A percentile compares a stretch with the other conserved stretches of the same genome.
phyloP scores from a whole-genome alignment of 2,113 vertebrate genomes.

The Trachemys scripta region DNA sequence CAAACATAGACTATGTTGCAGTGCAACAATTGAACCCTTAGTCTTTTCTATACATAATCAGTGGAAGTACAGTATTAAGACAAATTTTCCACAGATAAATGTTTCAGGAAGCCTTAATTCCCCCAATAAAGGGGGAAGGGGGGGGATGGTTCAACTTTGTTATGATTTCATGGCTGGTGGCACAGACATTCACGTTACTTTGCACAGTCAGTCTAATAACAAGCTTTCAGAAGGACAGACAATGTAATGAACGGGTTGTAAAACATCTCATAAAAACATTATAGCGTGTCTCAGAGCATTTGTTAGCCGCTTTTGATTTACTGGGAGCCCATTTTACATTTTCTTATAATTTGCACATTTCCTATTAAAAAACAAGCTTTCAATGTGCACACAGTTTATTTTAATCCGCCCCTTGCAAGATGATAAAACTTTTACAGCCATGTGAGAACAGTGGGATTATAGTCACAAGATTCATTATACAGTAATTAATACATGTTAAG shows the following conservation, averaged over 20 bases:
- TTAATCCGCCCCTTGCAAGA: conserved; percentile 61
- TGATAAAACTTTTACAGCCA: conserved; percentile 76
- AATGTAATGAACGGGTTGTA: conserved; percentile 83
- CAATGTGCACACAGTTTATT: conserved; percentile 71
- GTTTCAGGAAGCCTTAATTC: background rate
- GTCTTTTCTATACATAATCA: accelerated
- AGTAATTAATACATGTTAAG: conserved; percentile 82
- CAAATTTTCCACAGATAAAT: background rate
- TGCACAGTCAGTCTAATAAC: conserved; percentile 78
- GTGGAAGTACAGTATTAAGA: accelerated
- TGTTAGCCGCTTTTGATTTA: conserved; percentile 79
- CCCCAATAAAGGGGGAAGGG: background rate
- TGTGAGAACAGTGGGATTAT: conserved; percentile 59
- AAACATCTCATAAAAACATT: conserved; percentile 83
- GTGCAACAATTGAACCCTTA: accelerated
- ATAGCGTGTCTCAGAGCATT: conserved; percentile 74
- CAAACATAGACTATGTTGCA: accelerated
- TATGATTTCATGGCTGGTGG: conserved; percentile 79
- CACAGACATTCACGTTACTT: conserved; percentile 77
- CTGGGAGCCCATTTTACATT: conserved; percentile 70
- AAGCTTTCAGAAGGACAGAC: conserved; percentile 84
- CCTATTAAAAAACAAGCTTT: conserved; percentile 78
- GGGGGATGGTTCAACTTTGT: conserved; percentile 39
- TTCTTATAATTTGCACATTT: conserved; percentile 77
- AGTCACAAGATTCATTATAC: conserved; percentile 79